Evolutionary conservation across 2,797 vertebrate species (phyloP).

Genomic region (Centropyge bicolor): DNA sequence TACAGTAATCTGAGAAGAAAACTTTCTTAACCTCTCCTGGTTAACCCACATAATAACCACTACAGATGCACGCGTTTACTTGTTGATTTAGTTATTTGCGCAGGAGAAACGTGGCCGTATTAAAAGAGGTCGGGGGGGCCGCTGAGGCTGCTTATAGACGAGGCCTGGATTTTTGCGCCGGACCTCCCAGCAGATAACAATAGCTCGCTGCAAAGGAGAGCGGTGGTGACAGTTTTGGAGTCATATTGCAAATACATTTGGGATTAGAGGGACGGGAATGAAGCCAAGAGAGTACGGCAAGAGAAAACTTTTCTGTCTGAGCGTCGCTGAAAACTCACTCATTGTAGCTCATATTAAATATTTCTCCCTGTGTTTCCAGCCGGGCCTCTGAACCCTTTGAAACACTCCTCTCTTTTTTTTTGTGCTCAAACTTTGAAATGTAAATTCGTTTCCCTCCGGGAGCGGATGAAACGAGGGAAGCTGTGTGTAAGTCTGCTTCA

Average conservation of each 20-base stretch:
- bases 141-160: constrained; percentile 9
- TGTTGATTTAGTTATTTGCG: not conserved
- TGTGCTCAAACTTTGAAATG: constrained; percentile 54
- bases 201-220: constrained; percentile 15
- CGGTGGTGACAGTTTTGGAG: constrained; percentile 27
- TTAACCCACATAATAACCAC: not conserved
- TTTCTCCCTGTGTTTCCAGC: constrained; percentile 33
- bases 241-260: constrained; percentile 40
- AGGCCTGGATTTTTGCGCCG: constrained; percentile 3
- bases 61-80: not conserved
- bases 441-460: constrained; percentile 53
- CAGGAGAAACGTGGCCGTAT: not conserved
- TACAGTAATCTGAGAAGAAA: not conserved
- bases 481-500: constrained; percentile 8
- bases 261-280: constrained; percentile 13
- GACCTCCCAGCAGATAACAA: constrained; percentile 36
- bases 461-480: constrained; percentile 44
- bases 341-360: constrained; percentile 8
- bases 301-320: not conserved
- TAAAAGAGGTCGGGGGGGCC: not conserved
- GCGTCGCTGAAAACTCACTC: constrained; percentile 26
- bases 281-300: constrained; percentile 9
- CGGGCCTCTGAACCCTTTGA: constrained; percentile 26
- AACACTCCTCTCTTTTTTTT: constrained; percentile 10
- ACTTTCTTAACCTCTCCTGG: not conserved